Conservation (phyloP, 2,888 invertebrate species). For the Achlya flavicornis region DNA sequence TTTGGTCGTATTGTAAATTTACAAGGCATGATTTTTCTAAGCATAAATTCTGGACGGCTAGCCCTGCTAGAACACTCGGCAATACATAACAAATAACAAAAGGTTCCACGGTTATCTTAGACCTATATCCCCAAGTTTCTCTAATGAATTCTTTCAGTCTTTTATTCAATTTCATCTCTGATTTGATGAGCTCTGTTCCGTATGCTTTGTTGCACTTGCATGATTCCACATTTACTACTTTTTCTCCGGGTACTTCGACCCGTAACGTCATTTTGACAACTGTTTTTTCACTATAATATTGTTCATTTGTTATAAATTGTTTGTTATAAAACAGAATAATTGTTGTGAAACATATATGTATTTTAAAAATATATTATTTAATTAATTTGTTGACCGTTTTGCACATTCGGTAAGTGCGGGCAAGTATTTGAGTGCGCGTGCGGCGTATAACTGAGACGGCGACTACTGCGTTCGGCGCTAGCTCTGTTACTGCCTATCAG, state of each 20-base stretch:
- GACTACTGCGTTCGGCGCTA: constrained; percentile 59
- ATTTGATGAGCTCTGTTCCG: constrained; percentile 57
- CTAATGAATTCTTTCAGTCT: constrained; percentile 70
- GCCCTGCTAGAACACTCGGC: constrained; percentile 86
- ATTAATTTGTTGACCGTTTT: constrained; percentile 26
- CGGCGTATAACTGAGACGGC: constrained; percentile 53
- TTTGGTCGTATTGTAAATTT: constrained; percentile 79
- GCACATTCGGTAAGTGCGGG: constrained; percentile 25
- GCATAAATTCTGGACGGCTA: constrained; percentile 82
- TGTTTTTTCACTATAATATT: constrained; percentile 48
- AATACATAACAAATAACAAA: constrained; percentile 86
- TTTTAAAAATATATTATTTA: constrained; percentile 21
- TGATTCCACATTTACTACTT: constrained; percentile 67
- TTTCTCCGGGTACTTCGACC: constrained; percentile 78
- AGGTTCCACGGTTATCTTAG: constrained; percentile 86
- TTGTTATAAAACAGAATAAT: constrained; percentile 31
- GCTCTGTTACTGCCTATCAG: constrained; percentile 72
- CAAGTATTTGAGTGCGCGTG: constrained; percentile 57
- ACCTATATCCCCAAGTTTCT: constrained; percentile 69
- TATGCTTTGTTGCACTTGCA: constrained; percentile 69
- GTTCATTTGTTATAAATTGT: constrained; percentile 73
- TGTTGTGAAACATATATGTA: constrained; percentile 23
- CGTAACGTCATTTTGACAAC: constrained; percentile 77
- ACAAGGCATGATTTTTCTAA: constrained; percentile 85
- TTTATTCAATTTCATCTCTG: constrained; percentile 64